Evolutionary conservation across 2,113 vertebrate species (phyloP), one percentile per base, ranked within the genome.

Genomic region (Oryzias curvinotus): DNA sequence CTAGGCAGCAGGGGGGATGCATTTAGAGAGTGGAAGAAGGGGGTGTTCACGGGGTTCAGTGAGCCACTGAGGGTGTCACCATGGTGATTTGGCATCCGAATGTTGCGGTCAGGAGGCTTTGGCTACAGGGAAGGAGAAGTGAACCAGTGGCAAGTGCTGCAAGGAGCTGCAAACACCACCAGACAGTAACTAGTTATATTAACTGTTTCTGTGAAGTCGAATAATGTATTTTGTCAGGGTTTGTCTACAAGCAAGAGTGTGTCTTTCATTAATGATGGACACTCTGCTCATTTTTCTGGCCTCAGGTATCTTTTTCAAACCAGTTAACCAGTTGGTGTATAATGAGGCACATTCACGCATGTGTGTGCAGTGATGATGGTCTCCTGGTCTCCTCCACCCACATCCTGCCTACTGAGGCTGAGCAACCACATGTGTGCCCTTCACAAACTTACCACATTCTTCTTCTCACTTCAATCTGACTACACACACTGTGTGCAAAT

Each of bases 81-180:
- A 90, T 91, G 90, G 91, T 89, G 88, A 92, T 89, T 86, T 89
- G 86, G 88, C 89, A 91, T 89, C 89, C 76, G 68, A 90, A 89
- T 80, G 84, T 85, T 89, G 86, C 81, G 85, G 89, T 90, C 80
- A 36, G 72, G 73, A 90, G 89, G 86, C 85, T 85, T 87, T 80
- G 85, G 85, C 83, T 84, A 73, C 87, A 85, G 72, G 84, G 77
- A 81, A 82, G 54, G 61, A 86, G 75, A 84, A 87, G 75, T 78
- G 81, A 88, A 80, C 72, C 77, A 58, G 66, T 57, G 63, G 64
- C 65, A 30, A 80, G 76, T 36, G 56, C 69, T 62, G 71, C 48
- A 71, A 75, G 68, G 85, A 55, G 67, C 70, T 57, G 62, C 55
- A 50, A 70, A 84, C 79, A 75, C 14, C 71, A 64, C 69, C 73